phyloP scores from a whole-genome alignment of 2,888 invertebrate genomes.

The Harpalus rubripes region DNA sequence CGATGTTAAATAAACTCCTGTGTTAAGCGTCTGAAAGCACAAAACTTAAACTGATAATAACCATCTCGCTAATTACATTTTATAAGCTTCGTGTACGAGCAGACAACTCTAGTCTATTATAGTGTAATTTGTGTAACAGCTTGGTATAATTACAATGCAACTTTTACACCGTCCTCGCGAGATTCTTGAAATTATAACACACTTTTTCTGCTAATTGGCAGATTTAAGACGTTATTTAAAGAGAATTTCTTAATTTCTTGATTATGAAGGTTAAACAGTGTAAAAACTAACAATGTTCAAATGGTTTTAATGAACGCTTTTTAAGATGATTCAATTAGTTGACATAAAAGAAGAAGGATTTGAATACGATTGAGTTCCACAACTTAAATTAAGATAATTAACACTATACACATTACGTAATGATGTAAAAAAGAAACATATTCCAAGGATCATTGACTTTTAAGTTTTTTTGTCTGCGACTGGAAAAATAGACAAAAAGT shows the following conservation, averaged over 20 bases:
- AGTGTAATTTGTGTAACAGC: constrained; percentile 43
- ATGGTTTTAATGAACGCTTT: constrained; percentile 29
- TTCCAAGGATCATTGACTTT: constrained; percentile 54
- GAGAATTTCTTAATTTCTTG: constrained; percentile 32
- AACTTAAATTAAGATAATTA: constrained; percentile 57
- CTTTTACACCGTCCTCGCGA: constrained; percentile 24
- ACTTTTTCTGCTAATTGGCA: constrained; percentile 35
- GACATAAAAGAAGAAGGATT: constrained; percentile 20
- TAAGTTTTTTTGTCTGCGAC: constrained; percentile 14
- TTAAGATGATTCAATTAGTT: constrained; percentile 43
- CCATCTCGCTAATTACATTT: constrained; percentile 32
- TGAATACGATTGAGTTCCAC: constrained; percentile 35
- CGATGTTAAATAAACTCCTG: constrained; percentile 31
- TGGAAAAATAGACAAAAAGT: constrained; percentile 30
- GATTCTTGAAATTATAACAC: constrained; percentile 55
- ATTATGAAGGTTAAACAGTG: constrained; percentile 20
- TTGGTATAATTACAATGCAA: constrained; percentile 35
- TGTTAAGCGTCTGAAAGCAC: constrained; percentile 35
- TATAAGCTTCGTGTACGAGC: constrained; percentile 32
- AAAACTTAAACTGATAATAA: constrained; percentile 34
- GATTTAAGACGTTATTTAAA: constrained; percentile 32
- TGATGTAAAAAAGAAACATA: constrained; percentile 45
- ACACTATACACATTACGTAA: constrained; percentile 51
- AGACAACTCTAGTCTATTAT: constrained; percentile 44
- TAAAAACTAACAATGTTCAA: constrained; percentile 27